Percentiles rank a stretch among this genome's conserved stretches.
These are phyloP conservation scores for Calidris pygmaea DNA, from an alignment of 2,113 vertebrate genomes.

Conservation along the genomic window DNA sequence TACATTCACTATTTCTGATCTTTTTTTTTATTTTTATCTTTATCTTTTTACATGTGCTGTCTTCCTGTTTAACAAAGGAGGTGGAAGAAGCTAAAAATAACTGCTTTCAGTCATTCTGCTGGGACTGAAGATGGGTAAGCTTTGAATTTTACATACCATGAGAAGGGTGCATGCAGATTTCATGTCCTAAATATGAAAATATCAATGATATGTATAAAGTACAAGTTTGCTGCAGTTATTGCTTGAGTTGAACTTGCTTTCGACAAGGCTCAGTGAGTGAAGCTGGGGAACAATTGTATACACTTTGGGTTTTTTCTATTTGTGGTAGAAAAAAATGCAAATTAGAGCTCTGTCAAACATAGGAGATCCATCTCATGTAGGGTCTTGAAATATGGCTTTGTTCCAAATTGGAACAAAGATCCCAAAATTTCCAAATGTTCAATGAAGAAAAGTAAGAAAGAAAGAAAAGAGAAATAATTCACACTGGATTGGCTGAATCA, in stretches of 20 bases:
- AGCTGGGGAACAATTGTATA: not conserved
- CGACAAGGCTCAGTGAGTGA: not conserved
- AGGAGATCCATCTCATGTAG: not conserved
- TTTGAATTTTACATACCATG: not conserved
- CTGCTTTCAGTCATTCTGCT: not conserved
- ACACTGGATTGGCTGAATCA: not conserved
- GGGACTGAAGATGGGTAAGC: not conserved
- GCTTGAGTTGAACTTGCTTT: not conserved
- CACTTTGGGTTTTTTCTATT: not conserved
- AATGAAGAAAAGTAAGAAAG: not conserved
- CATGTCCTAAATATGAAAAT: not conserved
- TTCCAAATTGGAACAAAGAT: not conserved
- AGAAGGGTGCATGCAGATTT: not conserved
- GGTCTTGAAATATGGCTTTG: not conserved
- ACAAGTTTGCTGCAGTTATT: not conserved
- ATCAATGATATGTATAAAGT: not conserved
- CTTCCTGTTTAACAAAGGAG: not conserved
- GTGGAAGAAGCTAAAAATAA: not conserved
- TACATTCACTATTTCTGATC: not conserved
- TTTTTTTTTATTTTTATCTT: not conserved
- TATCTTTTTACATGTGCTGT: not conserved
- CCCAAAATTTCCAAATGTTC: not conserved
- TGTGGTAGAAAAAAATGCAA: not conserved
- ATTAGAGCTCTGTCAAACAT: conserved; percentile 4
- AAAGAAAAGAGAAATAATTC: not conserved